A percentile compares a stretch with the other conserved stretches of the same genome.
phyloP scores from a whole-genome alignment of 2,797 vertebrate species.

The Pangasius sanitwongsei region DNA sequence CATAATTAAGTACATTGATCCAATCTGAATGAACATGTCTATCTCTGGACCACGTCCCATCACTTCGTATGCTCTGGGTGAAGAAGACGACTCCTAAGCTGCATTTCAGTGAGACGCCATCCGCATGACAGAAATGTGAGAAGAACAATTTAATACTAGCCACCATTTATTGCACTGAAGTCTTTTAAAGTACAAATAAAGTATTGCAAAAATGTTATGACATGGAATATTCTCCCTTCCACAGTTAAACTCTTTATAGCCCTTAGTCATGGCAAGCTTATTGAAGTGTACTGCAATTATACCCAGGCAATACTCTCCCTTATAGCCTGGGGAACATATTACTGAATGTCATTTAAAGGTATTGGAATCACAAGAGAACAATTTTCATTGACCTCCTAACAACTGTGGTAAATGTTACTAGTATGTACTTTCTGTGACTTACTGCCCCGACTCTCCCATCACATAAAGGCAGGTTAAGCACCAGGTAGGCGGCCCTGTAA shows the following conservation, averaged over 20 bases:
- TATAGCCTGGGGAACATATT: neutral
- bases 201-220: conserved; percentile 14
- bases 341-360: conserved; percentile 11
- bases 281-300: conserved; percentile 18
- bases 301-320: neutral
- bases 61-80: neutral
- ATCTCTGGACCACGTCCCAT: neutral
- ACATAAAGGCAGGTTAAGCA: conserved; percentile 74
- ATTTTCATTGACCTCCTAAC: conserved; percentile 28
- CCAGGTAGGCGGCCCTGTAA: conserved; percentile 70
- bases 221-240: conserved; percentile 13
- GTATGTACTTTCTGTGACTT: conserved; percentile 63
- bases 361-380: neutral
- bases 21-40: neutral
- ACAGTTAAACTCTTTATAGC: conserved; percentile 1
- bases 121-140: conserved; percentile 26
- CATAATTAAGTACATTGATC: conserved; percentile 35
- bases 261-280: conserved; percentile 14
- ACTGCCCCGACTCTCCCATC: conserved; percentile 66
- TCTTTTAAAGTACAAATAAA: conserved; percentile 12
- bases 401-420: conserved; percentile 62
- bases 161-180: neutral
- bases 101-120: neutral
- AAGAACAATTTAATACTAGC: conserved; percentile 17
- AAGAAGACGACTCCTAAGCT: neutral